Evolutionary conservation across 2,888 invertebrate species (phyloP).

Genomic region (Dermolepida albohirtum): DNA sequence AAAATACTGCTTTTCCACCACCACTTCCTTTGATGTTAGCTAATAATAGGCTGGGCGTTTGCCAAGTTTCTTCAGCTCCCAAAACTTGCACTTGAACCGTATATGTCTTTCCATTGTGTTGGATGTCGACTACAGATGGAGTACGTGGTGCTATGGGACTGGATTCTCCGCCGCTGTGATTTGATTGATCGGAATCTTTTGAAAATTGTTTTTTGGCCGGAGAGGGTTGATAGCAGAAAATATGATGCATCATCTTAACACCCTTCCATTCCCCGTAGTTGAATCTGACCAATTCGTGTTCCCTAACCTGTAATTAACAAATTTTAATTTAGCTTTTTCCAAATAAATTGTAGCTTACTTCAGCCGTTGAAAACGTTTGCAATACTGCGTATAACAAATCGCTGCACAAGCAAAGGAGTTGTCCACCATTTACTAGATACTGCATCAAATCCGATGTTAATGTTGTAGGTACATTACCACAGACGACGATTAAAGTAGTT

Average conservation of each 20-base stretch:
- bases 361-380: conserved; percentile 86
- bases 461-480: conserved; percentile 77
- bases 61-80: conserved; percentile 89
- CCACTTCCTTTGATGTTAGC: conserved; percentile 74
- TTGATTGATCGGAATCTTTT: conserved; percentile 75
- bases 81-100: conserved; percentile 81
- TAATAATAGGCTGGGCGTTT: conserved; percentile 83
- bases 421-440: conserved; percentile 80
- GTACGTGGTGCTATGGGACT: conserved; percentile 63
- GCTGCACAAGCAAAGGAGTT: conserved; percentile 82
- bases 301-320: conserved; percentile 72
- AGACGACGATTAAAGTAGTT: conserved; percentile 76
- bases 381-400: conserved; percentile 82
- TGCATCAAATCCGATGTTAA: conserved; percentile 77
- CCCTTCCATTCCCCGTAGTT: conserved; percentile 87
- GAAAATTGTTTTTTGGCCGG: conserved; percentile 86
- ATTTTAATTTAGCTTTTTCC: background rate
- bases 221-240: conserved; percentile 89
- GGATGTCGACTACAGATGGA: conserved; percentile 62
- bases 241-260: conserved; percentile 88
- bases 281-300: conserved; percentile 85
- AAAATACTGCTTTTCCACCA: conserved; percentile 82
- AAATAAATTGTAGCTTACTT: conserved; percentile 67
- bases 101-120: conserved; percentile 71
- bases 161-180: conserved; percentile 56